Base-by-base conservation (phyloP, 2,888 invertebrate genomes). In the Oscheius sp. region DNA sequence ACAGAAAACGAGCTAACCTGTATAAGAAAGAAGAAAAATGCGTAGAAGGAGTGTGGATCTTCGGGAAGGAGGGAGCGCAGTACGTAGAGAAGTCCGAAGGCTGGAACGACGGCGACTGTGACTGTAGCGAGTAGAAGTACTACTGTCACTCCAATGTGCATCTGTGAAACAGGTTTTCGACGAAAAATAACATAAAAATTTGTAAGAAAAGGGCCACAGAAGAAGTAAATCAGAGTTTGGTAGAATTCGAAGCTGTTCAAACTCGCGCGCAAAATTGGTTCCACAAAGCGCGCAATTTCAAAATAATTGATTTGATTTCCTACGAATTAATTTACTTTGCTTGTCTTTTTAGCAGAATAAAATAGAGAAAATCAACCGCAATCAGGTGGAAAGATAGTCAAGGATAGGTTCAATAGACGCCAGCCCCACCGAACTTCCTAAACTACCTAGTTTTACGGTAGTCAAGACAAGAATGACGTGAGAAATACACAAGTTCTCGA, bases 61-160 rank as follows among this genome's bases (percentile, higher is more conserved):
- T 68, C 55, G 35, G 68, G 68, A 35, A 68, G 68, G 10, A 68
- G 33, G 9, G 55, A 35, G 35, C 35, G 55, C 9, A 68, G 42
- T 21, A 68, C 21, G 68, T 68, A 68, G 68, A 68, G 68, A n/a
- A 68, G 33, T n/a, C 35, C 55, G 42, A 68, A 68, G 32, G 55
- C 53, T n/a, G 68, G 68, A 21, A 42, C 35, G 1, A 55, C 55
- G n/a, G 68, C 68, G 11, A 55, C 13, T 9, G n/a, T 33, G 5
- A 68, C 68, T 7, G 68, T 37, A 33, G 29, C 33, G 29, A 68
- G 13, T 13, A 68, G 21, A n/a, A 55, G 42, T 3, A 29, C 11
- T 29, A 68, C 55, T 10, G 55, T 68, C 53, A 68, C 35, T 1
- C 35, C 53, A 13, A 68, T 29, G 55, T 55, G n/a, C 68, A 68